Percentiles rank a stretch among this genome's conserved stretches.
Evolutionary conservation across 53 echinoderm and acorn worm genomes (phyloP).

Genomic region (Apostichopus leukothele): DNA sequence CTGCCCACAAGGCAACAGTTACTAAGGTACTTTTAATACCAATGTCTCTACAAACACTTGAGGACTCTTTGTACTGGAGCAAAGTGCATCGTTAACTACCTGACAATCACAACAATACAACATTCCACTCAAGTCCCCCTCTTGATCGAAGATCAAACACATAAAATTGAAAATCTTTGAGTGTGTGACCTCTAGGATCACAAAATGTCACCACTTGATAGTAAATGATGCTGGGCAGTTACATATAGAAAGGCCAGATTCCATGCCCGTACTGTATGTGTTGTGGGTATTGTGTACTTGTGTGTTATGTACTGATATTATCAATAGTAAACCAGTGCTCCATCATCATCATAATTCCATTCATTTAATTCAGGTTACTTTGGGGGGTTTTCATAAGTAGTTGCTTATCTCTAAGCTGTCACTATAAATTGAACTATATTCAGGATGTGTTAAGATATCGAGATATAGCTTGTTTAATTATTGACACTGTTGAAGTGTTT

Average conservation of each 20-base stretch:
- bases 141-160: not conserved
- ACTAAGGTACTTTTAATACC: no score
- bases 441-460: not conserved
- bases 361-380: not conserved
- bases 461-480: constrained; percentile 27
- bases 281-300: no score
- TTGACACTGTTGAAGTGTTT: constrained; percentile 26
- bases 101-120: not conserved
- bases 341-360: not conserved
- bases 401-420: constrained; percentile 28
- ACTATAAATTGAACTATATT: constrained; percentile 25
- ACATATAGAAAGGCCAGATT: not conserved
- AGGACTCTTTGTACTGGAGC: not conserved
- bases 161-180: not conserved
- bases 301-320: not conserved
- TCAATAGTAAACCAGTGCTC: not conserved
- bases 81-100: not conserved
- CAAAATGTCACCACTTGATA: not conserved
- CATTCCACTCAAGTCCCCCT: not conserved
- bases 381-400: not conserved
- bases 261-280: not conserved
- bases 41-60: not conserved
- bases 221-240: not conserved
- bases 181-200: not conserved
- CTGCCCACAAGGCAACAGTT: no score